Evolutionary conservation across 2,797 vertebrate species (phyloP).

Genomic region (Semotilus atromaculatus): DNA sequence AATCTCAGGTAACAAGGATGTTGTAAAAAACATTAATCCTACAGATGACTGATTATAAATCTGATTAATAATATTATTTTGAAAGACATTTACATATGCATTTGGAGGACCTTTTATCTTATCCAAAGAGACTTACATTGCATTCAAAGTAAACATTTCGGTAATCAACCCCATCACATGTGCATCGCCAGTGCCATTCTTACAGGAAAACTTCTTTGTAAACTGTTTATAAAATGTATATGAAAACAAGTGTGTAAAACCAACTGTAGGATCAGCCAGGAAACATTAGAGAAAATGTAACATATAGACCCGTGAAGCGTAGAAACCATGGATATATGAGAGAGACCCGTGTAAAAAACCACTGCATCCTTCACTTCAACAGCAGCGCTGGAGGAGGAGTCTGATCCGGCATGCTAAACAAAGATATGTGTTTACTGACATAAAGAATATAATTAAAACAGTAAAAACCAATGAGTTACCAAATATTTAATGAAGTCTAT

Average conservation of each 20-base stretch:
- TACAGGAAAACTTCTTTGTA: no score
- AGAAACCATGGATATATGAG: background rate
- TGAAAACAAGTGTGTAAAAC: background rate
- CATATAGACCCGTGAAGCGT: background rate
- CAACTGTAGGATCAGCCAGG: background rate
- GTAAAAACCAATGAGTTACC: slow-evolving; percentile 11
- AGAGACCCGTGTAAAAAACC: background rate
- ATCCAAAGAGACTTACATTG: no score
- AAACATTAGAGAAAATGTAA: background rate
- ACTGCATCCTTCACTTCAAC: background rate
- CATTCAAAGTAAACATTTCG: no score
- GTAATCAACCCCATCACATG: no score
- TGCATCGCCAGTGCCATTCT: no score
- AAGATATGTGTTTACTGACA: background rate
- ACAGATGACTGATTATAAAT: background rate
- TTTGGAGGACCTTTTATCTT: background rate
- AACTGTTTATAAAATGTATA: background rate
- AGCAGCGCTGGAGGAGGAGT: background rate
- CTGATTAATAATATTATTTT: background rate
- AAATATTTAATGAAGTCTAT: background rate
- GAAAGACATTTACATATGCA: background rate
- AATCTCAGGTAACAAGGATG: background rate
- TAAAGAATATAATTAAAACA: slow-evolving; percentile 4
- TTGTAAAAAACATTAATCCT: background rate
- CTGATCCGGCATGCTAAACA: background rate